These are phyloP conservation scores for Dasypolia templi DNA, from an alignment of 2,888 invertebrate species.

Conservation along the genomic window DNA sequence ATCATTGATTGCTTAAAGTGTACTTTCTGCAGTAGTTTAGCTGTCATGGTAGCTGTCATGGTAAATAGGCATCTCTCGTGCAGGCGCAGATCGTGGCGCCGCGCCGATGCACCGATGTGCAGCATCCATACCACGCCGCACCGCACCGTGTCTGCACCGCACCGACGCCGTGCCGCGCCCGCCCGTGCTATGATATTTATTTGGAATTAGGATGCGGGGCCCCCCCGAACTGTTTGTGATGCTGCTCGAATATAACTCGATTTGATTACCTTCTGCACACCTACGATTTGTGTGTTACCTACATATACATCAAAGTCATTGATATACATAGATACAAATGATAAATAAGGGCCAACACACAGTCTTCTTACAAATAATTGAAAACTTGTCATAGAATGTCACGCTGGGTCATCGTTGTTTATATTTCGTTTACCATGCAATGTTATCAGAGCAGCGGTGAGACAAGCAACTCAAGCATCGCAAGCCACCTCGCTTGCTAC, in stretches of 20 bases:
- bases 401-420: not conserved
- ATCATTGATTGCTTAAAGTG: not conserved
- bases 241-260: constrained; percentile 5
- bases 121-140: not conserved
- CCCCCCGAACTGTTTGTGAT: constrained; percentile 23
- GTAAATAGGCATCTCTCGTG: not conserved
- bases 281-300: not conserved
- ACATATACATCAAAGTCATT: too few relatives aligned
- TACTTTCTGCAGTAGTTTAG: not conserved
- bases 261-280: constrained; percentile 9
- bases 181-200: not conserved
- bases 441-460: not conserved
- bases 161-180: not conserved
- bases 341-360: not conserved
- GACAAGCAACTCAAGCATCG: not conserved
- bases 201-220: constrained; percentile 7
- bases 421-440: not conserved
- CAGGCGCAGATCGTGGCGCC: too few relatives aligned
- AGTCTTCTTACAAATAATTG: not conserved
- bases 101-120: not conserved
- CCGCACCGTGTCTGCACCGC: not conserved
- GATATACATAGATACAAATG: not conserved
- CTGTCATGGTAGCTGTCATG: too few relatives aligned
- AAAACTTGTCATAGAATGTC: not conserved
- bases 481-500: not conserved